A percentile compares a stretch with the other conserved stretches of the same genome.
phyloP scores from a whole-genome alignment of 1,140 invertebrate species.

The Latrodectus geometricus region DNA sequence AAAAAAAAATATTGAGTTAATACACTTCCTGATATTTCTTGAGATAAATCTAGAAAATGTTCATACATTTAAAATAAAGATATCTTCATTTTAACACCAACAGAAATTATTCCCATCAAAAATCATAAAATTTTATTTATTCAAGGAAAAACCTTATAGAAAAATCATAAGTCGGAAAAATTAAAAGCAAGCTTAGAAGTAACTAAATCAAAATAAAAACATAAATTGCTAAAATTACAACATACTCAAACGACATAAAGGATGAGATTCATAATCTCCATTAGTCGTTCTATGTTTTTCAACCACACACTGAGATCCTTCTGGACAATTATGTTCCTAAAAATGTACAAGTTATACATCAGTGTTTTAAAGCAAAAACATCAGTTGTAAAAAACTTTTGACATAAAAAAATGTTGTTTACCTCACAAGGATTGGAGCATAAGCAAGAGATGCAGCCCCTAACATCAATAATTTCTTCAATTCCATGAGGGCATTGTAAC shows the following conservation, averaged over 20 bases:
- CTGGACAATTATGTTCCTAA: slow-evolving; percentile 73
- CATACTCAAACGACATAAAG: slow-evolving; percentile 64
- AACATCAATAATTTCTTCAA: slow-evolving; percentile 76
- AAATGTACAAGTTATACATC: not conserved
- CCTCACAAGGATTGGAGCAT: slow-evolving; percentile 81
- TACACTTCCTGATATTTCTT: too few relatives aligned
- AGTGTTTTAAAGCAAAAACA: not conserved
- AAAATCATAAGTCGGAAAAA: too few relatives aligned
- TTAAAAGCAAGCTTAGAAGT: too few relatives aligned
- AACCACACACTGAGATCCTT: slow-evolving; percentile 78
- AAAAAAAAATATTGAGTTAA: too few relatives aligned
- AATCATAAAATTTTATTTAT: too few relatives aligned
- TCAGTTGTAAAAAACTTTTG: not conserved
- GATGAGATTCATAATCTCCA: slow-evolving; percentile 61
- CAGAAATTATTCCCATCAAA: too few relatives aligned
- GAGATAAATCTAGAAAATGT: too few relatives aligned
- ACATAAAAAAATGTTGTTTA: not conserved
- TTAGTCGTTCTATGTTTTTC: slow-evolving; percentile 71
- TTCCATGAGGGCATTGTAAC: slow-evolving; percentile 79
- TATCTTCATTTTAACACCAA: too few relatives aligned
- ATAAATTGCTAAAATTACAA: not conserved
- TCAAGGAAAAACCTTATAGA: too few relatives aligned
- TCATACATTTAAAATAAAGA: too few relatives aligned
- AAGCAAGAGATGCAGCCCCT: slow-evolving; percentile 79
- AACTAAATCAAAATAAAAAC: not conserved